A percentile compares a stretch with the other conserved stretches of the same genome.
Conservation (phyloP, 2,113 vertebrate genomes). For the Chaetorhynchus papuensis region DNA sequence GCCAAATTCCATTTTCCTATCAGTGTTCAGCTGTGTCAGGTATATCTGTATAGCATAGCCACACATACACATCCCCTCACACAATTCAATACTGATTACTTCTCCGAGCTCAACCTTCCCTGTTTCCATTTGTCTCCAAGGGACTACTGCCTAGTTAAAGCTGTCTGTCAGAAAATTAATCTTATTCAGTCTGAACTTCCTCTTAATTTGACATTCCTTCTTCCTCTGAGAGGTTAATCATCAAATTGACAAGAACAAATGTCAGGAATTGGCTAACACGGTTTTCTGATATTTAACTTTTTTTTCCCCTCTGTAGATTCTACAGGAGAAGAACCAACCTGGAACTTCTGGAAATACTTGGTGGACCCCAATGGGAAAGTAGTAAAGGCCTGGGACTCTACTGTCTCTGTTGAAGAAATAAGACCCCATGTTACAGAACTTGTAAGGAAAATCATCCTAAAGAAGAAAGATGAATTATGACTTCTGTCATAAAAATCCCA, state of each 20-base stretch:
- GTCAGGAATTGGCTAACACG: not conserved
- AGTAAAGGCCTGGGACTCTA: conserved; percentile 87
- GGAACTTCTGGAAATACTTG: conserved; percentile 99
- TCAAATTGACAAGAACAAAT: not conserved
- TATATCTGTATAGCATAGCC: not conserved
- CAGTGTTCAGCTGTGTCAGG: not conserved
- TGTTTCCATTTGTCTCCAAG: not conserved
- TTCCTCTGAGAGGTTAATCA: not conserved
- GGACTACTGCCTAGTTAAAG: not conserved
- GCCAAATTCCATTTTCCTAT: not conserved
- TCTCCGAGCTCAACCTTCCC: not conserved
- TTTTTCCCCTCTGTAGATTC: conserved; percentile 66
- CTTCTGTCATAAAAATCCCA: not conserved
- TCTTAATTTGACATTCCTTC: not conserved
- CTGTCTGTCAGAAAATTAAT: conserved; percentile 2
- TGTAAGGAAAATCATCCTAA: conserved; percentile 90
- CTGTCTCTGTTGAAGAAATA: conserved; percentile 84
- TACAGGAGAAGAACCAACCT: conserved; percentile 89
- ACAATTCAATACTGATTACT: not conserved
- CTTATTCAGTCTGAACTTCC: not conserved
- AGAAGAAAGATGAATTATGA: conserved; percentile 90
- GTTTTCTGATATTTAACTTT: not conserved
- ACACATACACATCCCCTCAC: not conserved
- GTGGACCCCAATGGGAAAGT: conserved; percentile 86
- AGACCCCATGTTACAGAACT: conserved; percentile 82